phyloP scores from a whole-genome alignment of 2,888 invertebrate genomes.

The Alloplasta piceator region DNA sequence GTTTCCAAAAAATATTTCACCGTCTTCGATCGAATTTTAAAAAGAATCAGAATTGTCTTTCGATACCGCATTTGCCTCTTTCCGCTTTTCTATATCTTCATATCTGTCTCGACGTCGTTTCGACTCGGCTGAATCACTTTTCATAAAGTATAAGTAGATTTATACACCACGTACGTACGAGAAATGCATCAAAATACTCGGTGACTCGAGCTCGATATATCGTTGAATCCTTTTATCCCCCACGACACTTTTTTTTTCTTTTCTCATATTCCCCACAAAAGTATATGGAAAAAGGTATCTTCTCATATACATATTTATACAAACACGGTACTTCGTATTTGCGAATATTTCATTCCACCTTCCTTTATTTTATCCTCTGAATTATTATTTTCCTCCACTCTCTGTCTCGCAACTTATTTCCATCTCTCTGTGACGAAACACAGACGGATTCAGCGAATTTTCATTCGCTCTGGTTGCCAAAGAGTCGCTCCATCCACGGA shows the following conservation, averaged over 20 bases:
- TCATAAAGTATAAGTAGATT: slow-evolving; percentile 32
- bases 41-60: no score
- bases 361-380: neutral
- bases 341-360: neutral
- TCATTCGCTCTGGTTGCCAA: no score
- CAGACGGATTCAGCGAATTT: no score
- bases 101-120: slow-evolving; percentile 14
- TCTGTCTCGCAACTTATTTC: neutral
- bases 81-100: neutral
- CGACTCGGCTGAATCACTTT: slow-evolving; percentile 30
- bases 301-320: no score
- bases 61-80: neutral
- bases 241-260: neutral
- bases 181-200: slow-evolving; percentile 6
- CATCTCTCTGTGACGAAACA: no score
- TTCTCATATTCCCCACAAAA: neutral
- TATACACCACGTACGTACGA: slow-evolving; percentile 15
- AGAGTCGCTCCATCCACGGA: no score
- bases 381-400: neutral
- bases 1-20: no score
- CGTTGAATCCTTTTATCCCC: slow-evolving; percentile 6
- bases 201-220: slow-evolving; percentile 12
- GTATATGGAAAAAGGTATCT: neutral
- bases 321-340: neutral
- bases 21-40: no score